phyloP scores from a whole-genome alignment of 2,888 invertebrate genomes.

The Synergus laeviventris region DNA sequence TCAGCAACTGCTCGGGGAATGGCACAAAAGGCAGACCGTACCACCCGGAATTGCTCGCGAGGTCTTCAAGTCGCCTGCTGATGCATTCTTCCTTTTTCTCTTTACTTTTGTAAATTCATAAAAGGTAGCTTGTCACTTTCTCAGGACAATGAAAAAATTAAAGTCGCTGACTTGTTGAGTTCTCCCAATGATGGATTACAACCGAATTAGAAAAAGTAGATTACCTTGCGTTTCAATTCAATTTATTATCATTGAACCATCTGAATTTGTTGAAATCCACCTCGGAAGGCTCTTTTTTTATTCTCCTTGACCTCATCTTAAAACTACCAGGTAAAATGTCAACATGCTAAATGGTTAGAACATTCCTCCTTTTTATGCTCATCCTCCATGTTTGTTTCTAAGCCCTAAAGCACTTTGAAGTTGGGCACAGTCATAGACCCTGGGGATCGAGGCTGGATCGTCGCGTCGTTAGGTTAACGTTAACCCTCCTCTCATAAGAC shows the following conservation, averaged over 20 bases:
- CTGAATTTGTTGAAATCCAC: not conserved
- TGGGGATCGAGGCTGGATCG: conserved; percentile 4
- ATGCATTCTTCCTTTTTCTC: conserved; percentile 33
- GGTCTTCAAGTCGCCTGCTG: conserved; percentile 22
- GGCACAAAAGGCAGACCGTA: conserved; percentile 12
- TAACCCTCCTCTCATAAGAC: conserved; percentile 17
- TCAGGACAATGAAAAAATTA: not conserved
- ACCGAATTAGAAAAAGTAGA: not conserved
- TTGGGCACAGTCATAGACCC: not conserved
- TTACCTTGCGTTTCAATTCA: not conserved
- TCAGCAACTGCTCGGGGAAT: conserved; percentile 17
- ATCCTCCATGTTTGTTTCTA: not conserved
- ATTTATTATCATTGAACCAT: not conserved
- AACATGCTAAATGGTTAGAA: not conserved
- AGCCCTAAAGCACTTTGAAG: not conserved
- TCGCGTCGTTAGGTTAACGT: conserved; percentile 24
- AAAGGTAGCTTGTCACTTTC: conserved; percentile 12
- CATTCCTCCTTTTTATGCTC: not conserved
- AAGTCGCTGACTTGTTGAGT: conserved; percentile 13
- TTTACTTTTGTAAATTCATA: conserved; percentile 4
- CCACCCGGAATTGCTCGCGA: conserved; percentile 20
- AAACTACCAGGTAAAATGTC: not conserved
- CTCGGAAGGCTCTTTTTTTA: not conserved
- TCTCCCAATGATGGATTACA: not conserved
- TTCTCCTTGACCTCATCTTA: not conserved